phyloP scores from a whole-genome alignment of 92 coral and sea anemone species.

The Heliopora coerulea region DNA sequence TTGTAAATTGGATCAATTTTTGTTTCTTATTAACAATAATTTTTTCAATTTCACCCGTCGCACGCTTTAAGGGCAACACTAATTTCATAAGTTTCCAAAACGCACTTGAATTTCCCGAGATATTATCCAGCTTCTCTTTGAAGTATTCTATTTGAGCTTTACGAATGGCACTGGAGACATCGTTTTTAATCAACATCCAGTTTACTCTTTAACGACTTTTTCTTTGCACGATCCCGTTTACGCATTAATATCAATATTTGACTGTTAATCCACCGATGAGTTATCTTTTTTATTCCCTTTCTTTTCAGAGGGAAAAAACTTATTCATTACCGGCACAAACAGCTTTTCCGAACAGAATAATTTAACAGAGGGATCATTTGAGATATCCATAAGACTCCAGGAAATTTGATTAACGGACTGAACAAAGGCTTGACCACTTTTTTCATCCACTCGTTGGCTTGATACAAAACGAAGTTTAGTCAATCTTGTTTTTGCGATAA shows the following conservation, averaged over 20 bases:
- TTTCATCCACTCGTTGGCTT: background rate
- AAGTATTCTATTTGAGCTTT: background rate
- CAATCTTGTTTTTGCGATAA: background rate
- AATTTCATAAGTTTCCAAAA: background rate
- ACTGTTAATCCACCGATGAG: slow-evolving; percentile 1
- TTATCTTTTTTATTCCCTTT: background rate
- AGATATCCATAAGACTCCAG: background rate
- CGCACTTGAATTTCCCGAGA: background rate
- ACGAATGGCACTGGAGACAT: background rate
- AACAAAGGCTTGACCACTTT: background rate
- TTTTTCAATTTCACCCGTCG: background rate
- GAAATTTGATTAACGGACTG: background rate
- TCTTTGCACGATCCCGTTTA: slow-evolving; percentile 13
- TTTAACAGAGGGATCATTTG: background rate
- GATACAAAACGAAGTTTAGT: slow-evolving; percentile 5
- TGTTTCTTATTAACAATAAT: no score
- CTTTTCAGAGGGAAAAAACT: background rate
- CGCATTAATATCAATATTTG: slow-evolving; percentile 10
- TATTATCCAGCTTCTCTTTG: slow-evolving; percentile 7
- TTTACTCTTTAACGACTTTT: background rate
- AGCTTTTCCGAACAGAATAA: background rate
- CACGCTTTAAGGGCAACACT: background rate
- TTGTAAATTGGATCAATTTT: background rate
- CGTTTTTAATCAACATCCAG: background rate
- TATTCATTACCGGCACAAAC: background rate